Base-by-base conservation (phyloP, 2,113 vertebrate genomes). In the Cyanoramphus novaezelandiae region DNA sequence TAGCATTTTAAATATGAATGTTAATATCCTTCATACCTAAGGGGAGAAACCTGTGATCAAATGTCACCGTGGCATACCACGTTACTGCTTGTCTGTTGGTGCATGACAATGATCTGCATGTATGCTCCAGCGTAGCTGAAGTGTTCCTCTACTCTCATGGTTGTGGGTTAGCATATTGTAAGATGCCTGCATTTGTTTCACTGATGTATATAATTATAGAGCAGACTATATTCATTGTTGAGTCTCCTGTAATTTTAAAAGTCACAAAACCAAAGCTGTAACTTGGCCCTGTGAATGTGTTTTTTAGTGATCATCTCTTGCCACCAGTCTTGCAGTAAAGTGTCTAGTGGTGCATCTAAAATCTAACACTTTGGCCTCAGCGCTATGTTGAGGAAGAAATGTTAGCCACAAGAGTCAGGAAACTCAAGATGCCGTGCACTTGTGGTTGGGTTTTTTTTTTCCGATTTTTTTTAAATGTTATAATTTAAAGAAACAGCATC, bases 91-190 rank as follows among this genome's bases (percentile, higher is more conserved):
- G 33, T 52, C 17, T 33, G 2, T 43, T 43, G 27, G 20, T 1
- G 2, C 12, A 2, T 79, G 33, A 16, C 6, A 2, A 2, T 25
- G n/a, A 35, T 29, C 46, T 62, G 47, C 35, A 5, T 0, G 14
- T 10, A 13, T 78, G 13, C 20, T 47, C 43, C 18, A 69, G 33
- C 31, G 10, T 29, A 17, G 41, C 13, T 59, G 4, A 59, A 24
- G 23, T 75, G 31, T 81, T 83, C 12, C 14, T 14, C 20, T 82
- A 0, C 6, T 43, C 8, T 5, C 11, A 2, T 2, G 21, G 50
- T 18, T 59, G 14, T 49, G 50, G 21, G 25, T 25, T 53, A 2
- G 21, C 11, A 4, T 16, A 17, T 16, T 0, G 0, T 46, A 37
- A 82, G 18, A 23, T 11, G 70, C 9, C 55, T 41, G 21, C 11